Evolutionary conservation across 2,888 invertebrate species (phyloP).

Genomic region (Halictus quadricinctus): DNA sequence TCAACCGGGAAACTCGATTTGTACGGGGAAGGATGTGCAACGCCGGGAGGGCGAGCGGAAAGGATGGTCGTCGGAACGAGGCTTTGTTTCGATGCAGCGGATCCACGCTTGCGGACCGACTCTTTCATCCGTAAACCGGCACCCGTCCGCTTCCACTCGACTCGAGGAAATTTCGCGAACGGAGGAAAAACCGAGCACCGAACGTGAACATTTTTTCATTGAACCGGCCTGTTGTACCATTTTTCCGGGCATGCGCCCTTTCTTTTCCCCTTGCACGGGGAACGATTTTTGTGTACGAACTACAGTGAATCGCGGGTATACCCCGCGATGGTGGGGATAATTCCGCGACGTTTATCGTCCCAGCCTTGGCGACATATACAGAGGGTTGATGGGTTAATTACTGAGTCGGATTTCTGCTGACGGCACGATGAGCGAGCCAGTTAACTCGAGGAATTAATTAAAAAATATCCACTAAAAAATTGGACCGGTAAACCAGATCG

Average conservation of each 20-base stretch:
- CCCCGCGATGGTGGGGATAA: no score
- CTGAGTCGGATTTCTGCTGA: no score
- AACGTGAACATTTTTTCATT: neutral
- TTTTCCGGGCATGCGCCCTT: no score
- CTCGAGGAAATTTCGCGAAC: neutral
- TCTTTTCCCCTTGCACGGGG: no score
- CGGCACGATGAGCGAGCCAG: neutral
- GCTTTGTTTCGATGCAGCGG: constrained; percentile 10
- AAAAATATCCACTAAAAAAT: neutral
- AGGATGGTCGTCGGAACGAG: neutral
- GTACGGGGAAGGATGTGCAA: neutral
- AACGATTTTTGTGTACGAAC: no score
- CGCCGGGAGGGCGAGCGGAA: neutral
- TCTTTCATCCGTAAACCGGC: constrained; percentile 1
- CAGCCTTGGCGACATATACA: no score
- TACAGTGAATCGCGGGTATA: no score
- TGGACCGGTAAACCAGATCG: neutral
- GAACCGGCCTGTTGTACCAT: neutral
- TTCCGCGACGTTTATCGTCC: no score
- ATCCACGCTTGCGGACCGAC: neutral
- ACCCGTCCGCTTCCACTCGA: neutral
- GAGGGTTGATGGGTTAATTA: no score
- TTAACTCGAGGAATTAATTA: neutral
- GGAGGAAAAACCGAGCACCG: neutral
- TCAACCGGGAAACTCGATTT: constrained; percentile 32